Percentiles rank a stretch among this genome's conserved stretches.
Conservation (phyloP, 2,888 invertebrate species). For the Scrobipalpa atriplicella region DNA sequence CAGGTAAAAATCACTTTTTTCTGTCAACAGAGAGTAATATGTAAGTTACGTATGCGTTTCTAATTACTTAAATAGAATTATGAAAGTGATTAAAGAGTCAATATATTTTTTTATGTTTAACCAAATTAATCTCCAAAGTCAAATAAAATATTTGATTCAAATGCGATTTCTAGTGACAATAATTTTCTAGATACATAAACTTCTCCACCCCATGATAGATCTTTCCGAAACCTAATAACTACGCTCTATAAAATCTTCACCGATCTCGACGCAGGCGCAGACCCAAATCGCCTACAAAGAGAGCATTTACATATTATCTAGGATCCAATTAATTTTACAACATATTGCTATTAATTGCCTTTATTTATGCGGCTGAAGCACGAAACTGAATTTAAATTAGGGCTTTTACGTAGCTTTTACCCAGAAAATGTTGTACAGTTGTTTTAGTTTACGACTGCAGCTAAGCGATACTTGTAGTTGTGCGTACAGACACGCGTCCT, state of each 20-base stretch:
- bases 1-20: constrained; percentile 3
- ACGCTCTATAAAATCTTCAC: not conserved
- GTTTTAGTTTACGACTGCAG: not conserved
- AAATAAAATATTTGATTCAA: too few species aligned
- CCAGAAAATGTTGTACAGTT: not conserved
- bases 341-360: constrained; percentile 63
- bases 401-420: constrained; percentile 18
- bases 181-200: too few species aligned
- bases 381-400: constrained; percentile 45
- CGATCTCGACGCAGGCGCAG: not conserved
- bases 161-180: too few species aligned
- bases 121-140: too few species aligned
- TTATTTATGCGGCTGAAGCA: constrained; percentile 48
- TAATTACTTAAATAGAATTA: too few species aligned
- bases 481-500: too few species aligned
- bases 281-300: constrained; percentile 19
- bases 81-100: too few species aligned
- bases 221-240: not conserved
- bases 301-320: constrained; percentile 68
- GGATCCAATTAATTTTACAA: constrained; percentile 69
- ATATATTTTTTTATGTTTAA: too few species aligned
- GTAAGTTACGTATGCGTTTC: not conserved
- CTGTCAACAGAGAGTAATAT: not conserved
- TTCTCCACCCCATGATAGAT: not conserved
- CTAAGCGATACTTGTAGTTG: not conserved